Base-by-base conservation (phyloP, 2,888 invertebrate genomes). In the Megamerina dolium region DNA sequence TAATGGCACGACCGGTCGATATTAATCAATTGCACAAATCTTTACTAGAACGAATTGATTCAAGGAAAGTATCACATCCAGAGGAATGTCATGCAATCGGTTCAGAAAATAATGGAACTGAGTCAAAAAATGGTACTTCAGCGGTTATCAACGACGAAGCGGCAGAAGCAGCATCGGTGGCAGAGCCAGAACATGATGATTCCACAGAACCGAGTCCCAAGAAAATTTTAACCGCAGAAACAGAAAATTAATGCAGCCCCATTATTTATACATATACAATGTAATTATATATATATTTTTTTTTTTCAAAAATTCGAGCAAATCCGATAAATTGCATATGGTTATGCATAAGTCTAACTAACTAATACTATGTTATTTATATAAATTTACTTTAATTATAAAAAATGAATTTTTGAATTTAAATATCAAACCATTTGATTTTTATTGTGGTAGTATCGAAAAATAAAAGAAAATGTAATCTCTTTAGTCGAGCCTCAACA, bases 1-100 rank as follows among this genome's bases (percentile, higher is more conserved):
- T 90, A 34, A 85, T 85, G 83, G 65, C 83, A 12, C 80, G 78
- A 50, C 80, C 81, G 2, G 82, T 82, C 51, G 85, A 86, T 62
- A 78, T 81, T 20, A 82, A 80, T 52, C 77, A 79, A 56, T 68
- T 87, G 37, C 76, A 79, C 60, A 75, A 74, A 56, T 77, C 80
- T n/a, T 64, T 87, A 43, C 75, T 80, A 50, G 75, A 73, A 40
- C 73, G 83, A 48, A 73, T 82, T 49, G 74, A 75, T 43, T 58
- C 56, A 30, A 59, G 68, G 5, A 67, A 66, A 54, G 33, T 51
- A 4, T 56, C 62, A 23, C 64, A 69, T 56, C 68, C 68, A 1
- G 66, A 66, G 20, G 67, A 66, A 42, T 20, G 50, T 50, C 33
- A 57, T 43, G 17, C 57, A 53, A 39, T 46, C 42, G 36, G 6